These are phyloP conservation scores for Melanotaenia nigrans DNA, from an alignment of 2,797 vertebrate species.

Conservation along the genomic window DNA sequence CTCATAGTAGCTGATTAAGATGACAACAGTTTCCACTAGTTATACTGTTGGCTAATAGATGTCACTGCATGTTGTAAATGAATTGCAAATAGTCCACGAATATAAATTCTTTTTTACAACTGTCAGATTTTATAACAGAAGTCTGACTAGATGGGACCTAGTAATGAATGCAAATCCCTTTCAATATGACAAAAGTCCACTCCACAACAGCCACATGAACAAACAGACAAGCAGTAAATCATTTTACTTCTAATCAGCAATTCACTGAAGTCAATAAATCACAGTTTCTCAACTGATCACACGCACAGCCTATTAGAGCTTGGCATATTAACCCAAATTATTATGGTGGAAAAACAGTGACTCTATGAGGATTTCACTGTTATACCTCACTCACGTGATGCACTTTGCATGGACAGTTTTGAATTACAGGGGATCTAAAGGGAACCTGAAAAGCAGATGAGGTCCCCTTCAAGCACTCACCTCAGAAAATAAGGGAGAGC, in stretches of 20 bases:
- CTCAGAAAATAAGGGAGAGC: too few species aligned
- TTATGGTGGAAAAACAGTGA: not conserved
- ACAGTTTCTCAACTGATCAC: too few species aligned
- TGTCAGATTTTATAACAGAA: not conserved
- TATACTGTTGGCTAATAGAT: not conserved
- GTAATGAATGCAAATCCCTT: not conserved
- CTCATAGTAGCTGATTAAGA: not conserved
- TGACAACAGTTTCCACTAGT: not conserved
- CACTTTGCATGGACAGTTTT: too few species aligned
- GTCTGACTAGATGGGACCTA: not conserved
- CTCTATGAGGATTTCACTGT: too few species aligned
- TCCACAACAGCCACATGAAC: not conserved
- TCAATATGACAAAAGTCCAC: too few species aligned
- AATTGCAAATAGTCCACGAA: not conserved
- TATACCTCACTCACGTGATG: too few species aligned
- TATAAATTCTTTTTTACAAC: not conserved
- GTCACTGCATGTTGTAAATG: not conserved
- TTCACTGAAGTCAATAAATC: too few species aligned
- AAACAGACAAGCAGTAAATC: not conserved
- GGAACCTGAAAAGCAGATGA: too few species aligned
- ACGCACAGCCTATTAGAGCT: not conserved
- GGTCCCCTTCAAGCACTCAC: too few species aligned
- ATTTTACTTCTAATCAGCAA: too few species aligned
- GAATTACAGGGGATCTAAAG: too few species aligned
- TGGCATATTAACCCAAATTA: not conserved